Conservation (phyloP, 1,140 invertebrate species). For the Rhyacophila brunnea region DNA sequence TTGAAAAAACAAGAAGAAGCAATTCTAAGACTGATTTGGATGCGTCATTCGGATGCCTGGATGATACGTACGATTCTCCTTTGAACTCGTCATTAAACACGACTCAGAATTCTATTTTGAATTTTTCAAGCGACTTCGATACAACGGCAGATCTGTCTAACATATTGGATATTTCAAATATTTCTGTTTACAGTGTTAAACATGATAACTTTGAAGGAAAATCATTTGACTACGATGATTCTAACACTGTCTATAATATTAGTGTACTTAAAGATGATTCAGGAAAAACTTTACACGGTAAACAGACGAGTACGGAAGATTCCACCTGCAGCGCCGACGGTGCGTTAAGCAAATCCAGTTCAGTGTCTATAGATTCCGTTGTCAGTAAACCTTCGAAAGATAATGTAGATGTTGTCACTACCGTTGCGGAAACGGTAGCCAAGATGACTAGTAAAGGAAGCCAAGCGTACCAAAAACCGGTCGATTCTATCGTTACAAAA, state of each 20-base stretch:
- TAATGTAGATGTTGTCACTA: neutral
- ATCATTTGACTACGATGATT: neutral
- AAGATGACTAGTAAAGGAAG: constrained; percentile 4
- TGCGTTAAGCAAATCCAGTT: too few species aligned
- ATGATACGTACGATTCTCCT: constrained; percentile 8
- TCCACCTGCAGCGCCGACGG: too few species aligned
- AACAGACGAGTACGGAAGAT: too few species aligned
- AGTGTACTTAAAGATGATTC: too few species aligned
- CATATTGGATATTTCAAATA: constrained; percentile 13
- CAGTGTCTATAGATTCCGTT: too few species aligned
- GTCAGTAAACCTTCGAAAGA: neutral
- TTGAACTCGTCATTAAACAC: constrained; percentile 19
- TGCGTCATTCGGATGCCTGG: neutral
- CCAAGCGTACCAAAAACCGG: constrained; percentile 10
- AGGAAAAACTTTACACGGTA: too few species aligned
- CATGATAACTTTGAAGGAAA: constrained; percentile 6
- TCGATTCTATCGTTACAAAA: constrained; percentile 1
- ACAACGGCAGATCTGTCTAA: constrained; percentile 14
- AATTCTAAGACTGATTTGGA: neutral
- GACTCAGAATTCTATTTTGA: constrained; percentile 19
- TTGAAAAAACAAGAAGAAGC: constrained; percentile 3
- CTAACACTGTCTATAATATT: too few species aligned
- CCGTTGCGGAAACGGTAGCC: neutral
- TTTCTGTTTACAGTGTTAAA: constrained; percentile 1
- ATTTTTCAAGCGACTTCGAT: constrained; percentile 20